Evolutionary conservation across 2,113 vertebrate species (phyloP).

Genomic region (Gobiocypris rarus): DNA sequence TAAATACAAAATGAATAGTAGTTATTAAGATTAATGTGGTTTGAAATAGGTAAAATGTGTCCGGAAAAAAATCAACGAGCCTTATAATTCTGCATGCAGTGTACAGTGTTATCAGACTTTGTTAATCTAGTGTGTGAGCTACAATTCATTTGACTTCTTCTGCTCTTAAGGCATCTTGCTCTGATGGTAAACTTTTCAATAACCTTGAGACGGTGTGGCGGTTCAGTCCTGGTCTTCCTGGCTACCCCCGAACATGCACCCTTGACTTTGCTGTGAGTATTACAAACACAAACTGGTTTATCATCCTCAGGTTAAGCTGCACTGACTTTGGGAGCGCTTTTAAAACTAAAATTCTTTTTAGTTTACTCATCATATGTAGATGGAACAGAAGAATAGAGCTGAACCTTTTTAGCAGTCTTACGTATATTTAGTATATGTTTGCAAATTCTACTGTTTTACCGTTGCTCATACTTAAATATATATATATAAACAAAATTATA

Average conservation of each 20-base stretch:
- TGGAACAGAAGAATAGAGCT: too few relatives aligned
- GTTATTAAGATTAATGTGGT: too few relatives aligned
- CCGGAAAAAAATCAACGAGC: too few relatives aligned
- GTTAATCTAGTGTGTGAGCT: background rate
- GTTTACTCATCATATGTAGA: background rate
- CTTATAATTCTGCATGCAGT: too few relatives aligned
- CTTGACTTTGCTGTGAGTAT: conserved; percentile 92
- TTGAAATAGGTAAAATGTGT: too few relatives aligned
- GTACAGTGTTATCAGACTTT: background rate
- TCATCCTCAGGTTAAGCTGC: background rate
- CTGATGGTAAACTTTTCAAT: conserved; percentile 92
- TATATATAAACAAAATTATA: too few relatives aligned
- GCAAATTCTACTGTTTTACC: background rate
- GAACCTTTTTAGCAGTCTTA: too few relatives aligned
- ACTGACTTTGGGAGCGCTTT: background rate
- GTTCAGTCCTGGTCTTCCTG: conserved; percentile 92
- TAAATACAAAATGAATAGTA: too few relatives aligned
- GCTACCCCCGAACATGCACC: conserved; percentile 93
- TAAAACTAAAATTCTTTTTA: background rate
- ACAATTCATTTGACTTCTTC: background rate
- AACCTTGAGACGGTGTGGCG: conserved; percentile 94
- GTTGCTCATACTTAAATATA: background rate
- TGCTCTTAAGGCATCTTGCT: conserved; percentile 84
- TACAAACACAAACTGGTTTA: background rate
- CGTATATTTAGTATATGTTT: background rate